These are phyloP conservation scores for Apotomis capreana DNA, from an alignment of 2,888 invertebrate species.

Conservation along the genomic window DNA sequence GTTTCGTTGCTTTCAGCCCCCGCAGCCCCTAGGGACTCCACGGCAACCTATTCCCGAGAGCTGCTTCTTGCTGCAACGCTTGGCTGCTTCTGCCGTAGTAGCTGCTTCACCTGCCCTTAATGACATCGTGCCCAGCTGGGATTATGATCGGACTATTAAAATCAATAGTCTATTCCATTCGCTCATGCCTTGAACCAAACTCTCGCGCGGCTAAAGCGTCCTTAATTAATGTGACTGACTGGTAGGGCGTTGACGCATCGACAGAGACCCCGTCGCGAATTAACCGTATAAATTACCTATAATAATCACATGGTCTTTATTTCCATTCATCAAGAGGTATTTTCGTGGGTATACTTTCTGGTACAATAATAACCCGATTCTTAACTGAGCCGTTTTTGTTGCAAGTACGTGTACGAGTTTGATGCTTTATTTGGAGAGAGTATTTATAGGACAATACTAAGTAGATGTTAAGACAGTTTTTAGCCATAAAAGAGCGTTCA, in stretches of 20 bases:
- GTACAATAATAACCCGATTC: conserved; percentile 7
- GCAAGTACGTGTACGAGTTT: conserved; percentile 17
- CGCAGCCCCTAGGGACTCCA: too few species aligned
- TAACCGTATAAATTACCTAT: conserved; percentile 19
- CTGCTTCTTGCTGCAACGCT: too few species aligned
- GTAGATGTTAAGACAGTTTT: background rate
- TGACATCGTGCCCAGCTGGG: too few species aligned
- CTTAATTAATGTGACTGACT: conserved; percentile 56
- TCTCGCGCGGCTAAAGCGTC: conserved; percentile 40
- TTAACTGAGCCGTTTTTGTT: conserved; percentile 22
- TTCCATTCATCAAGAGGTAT: conserved; percentile 1
- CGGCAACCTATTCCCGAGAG: too few species aligned
- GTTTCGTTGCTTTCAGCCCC: too few species aligned
- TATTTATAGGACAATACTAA: conserved; percentile 1
- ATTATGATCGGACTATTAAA: too few species aligned
- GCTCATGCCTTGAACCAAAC: conserved; percentile 22
- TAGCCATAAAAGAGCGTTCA: background rate
- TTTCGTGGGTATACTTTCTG: conserved; percentile 2
- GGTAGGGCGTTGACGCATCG: conserved; percentile 41
- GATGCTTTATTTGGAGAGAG: conserved; percentile 14
- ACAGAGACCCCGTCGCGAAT: conserved; percentile 22
- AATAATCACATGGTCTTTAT: background rate
- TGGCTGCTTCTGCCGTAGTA: too few species aligned
- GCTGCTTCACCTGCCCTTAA: too few species aligned
- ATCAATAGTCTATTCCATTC: background rate